Evolutionary conservation across 2,888 invertebrate genomes (phyloP), one percentile per base, ranked within the genome.

Genomic region (Apotomis capreana): DNA sequence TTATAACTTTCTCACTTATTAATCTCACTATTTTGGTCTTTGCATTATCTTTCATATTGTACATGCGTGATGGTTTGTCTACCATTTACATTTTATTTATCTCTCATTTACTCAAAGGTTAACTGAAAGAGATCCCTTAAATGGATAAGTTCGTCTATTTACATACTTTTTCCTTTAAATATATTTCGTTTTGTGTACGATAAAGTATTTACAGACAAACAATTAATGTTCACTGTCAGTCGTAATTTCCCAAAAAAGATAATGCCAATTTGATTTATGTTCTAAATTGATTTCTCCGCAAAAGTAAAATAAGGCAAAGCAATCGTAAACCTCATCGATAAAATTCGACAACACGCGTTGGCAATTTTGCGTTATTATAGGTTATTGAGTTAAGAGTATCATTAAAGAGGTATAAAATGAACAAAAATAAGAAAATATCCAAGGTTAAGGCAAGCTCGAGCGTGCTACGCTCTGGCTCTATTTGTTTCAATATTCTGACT

Each of bases 261-360:
- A 64, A 68, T 70, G 52, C n/a, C 51, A 58, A 46, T 52, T 59
- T 74, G 71, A 74, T 74, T 55, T 70, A 59, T 65, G 60, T n/a
- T 12, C 37, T 61, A 12, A 63, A 73, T 58, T 69, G 67, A 70
- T 73, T 74, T 57, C 68, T 74, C 54, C 51, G 37, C 49, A 49
- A 58, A 69, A 71, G 71, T 67, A 69, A 73, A 70, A 69, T 68
- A 70, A 54, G 37, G 54, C 70, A 58, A 68, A 64, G 58, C 59
- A 68, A 68, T 64, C 69, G 69, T 74, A 74, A 74, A 74, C 62
- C 44, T 74, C 62, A 62, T 67, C 69, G 51, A 70, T 69, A 70
- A 68, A 61, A 69, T 59, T 72, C 36, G 52, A 58, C 26, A 57
- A 40, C 74, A 75, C 74, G 72, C 72, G 61, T 72, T 68, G 57